Conservation (phyloP, 2,113 vertebrate species). For the Cyrtonyx montezumae region DNA sequence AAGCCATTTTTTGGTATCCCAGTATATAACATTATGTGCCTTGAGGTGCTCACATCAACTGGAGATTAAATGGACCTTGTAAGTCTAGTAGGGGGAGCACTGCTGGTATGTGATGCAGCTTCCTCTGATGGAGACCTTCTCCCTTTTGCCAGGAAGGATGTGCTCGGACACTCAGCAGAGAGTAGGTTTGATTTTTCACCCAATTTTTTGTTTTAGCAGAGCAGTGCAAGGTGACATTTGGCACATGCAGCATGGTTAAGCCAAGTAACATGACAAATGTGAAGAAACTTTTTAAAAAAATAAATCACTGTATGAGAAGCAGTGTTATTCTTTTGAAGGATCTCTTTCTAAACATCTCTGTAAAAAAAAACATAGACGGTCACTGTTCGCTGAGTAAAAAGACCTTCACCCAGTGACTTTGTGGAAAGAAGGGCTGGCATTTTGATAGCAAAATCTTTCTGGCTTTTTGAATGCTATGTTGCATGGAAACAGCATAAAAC, state of each 20-base stretch:
- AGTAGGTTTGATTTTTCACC: neutral
- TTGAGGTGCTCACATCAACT: neutral
- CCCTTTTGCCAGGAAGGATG: neutral
- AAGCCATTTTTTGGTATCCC: neutral
- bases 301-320: neutral
- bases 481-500: constrained; percentile 18
- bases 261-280: neutral
- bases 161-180: neutral
- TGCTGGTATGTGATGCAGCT: rapidly evolving
- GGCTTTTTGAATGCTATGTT: constrained; percentile 8
- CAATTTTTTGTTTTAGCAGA: neutral
- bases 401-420: neutral
- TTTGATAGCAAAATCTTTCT: neutral
- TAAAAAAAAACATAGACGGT: neutral
- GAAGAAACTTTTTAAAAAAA: neutral
- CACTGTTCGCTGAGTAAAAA: neutral
- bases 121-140: neutral
- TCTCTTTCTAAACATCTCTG: neutral
- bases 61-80: neutral
- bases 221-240: neutral
- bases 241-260: neutral
- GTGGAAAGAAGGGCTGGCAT: neutral
- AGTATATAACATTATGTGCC: neutral
- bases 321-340: neutral
- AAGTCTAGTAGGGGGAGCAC: neutral